Conservation (phyloP, 2,113 vertebrate genomes). For the Clinocottus analis region DNA sequence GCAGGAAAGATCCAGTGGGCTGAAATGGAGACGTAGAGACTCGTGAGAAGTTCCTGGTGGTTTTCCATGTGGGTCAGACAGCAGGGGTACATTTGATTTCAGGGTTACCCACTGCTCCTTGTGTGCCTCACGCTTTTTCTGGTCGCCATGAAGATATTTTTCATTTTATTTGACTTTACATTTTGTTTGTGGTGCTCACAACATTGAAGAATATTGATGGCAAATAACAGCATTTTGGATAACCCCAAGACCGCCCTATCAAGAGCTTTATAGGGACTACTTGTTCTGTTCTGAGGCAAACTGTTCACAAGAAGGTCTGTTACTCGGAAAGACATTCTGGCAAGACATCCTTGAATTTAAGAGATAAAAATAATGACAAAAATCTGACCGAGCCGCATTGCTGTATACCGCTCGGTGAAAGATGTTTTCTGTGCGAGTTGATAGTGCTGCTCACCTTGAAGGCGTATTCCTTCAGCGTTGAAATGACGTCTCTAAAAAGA, state of each 20-base stretch:
- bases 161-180: not conserved
- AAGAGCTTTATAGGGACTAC: not conserved
- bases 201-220: not conserved
- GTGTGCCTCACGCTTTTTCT: slow-evolving; percentile 8
- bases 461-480: slow-evolving; percentile 89
- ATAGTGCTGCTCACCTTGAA: slow-evolving; percentile 84
- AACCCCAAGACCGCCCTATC: not conserved
- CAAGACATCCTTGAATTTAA: not conserved
- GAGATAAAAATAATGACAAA: not conserved
- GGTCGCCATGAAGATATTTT: not conserved
- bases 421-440: not conserved
- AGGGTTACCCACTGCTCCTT: slow-evolving; percentile 22
- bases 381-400: not conserved
- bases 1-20: slow-evolving; percentile 27
- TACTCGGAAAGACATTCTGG: not conserved
- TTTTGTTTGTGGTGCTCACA: slow-evolving; percentile 6
- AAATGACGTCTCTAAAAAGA: slow-evolving; percentile 91
- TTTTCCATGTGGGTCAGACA: slow-evolving; percentile 40
- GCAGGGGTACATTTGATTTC: not conserved
- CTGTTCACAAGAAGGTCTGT: not conserved
- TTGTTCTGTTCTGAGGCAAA: not conserved
- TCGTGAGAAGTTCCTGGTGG: slow-evolving; percentile 33
- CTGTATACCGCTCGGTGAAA: not conserved
- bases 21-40: slow-evolving; percentile 17
- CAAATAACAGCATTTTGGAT: not conserved